A percentile compares a stretch with the other conserved stretches of the same genome.
phyloP scores from a whole-genome alignment of 2,113 vertebrate genomes.

The Phrynocephalus versicolor region DNA sequence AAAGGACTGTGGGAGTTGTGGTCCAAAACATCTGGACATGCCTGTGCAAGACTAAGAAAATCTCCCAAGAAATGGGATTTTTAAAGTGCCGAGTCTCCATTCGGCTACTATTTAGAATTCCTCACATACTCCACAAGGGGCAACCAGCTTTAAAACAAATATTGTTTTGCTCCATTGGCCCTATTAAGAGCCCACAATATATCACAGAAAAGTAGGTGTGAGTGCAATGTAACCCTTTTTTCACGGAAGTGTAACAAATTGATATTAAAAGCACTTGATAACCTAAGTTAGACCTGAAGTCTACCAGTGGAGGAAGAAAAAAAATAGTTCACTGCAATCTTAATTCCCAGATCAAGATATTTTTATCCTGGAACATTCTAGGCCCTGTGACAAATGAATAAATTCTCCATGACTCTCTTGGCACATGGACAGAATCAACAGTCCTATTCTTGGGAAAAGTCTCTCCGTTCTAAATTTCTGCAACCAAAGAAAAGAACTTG shows the following conservation, averaged over 20 bases:
- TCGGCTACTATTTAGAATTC: not conserved
- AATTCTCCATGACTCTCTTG: conserved; percentile 6
- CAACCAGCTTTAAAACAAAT: no score
- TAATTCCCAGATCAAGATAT: not conserved
- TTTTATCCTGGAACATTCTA: conserved; percentile 28
- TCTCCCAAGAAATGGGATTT: not conserved
- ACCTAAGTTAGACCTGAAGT: not conserved
- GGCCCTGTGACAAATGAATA: conserved; percentile 1
- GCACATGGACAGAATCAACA: conserved; percentile 14
- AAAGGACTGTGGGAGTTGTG: no score
- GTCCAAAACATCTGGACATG: no score
- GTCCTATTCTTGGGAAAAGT: conserved; percentile 1
- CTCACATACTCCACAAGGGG: not conserved
- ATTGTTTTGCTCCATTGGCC: not conserved
- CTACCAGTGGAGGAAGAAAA: not conserved
- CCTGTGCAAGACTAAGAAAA: no score
- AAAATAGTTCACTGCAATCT: not conserved
- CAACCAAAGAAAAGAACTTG: not conserved
- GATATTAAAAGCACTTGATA: not conserved
- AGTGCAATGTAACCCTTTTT: not conserved
- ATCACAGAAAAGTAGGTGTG: not conserved
- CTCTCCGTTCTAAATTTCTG: not conserved
- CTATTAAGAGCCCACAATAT: not conserved
- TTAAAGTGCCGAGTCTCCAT: not conserved
- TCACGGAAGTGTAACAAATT: not conserved